Base-by-base conservation (phyloP, 2,113 vertebrate genomes). In the Dromaius novaehollandiae region DNA sequence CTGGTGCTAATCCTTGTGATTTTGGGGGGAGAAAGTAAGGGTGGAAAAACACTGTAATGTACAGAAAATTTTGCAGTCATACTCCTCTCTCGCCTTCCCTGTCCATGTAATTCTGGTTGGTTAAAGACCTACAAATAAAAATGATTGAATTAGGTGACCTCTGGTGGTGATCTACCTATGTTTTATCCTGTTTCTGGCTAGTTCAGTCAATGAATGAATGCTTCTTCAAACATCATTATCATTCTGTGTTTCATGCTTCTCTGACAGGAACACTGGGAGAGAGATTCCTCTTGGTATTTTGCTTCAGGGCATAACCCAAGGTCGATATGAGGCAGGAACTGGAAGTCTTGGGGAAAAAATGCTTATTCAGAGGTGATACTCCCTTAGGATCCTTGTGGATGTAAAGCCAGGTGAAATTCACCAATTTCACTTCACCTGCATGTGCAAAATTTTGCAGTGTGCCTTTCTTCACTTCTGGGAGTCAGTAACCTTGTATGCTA, bases 161-260 rank as follows among this genome's bases (percentile, higher is more conserved):
- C 20, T 79, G 28, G 4, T 61, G 28, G 2, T n/a, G 20, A 40
- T 60, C 28, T 70, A 13, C 26, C 9, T 79, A 18, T 0, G 11
- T 80, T 69, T 80, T 87, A n/a, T 75, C 58, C 16, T 63, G 1
- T 66, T 95, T 81, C 40, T 73, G 40, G 8, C 13, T 44, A 63
- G 25, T 46, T 20, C 9, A 13, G n/a, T 46, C 20, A 61, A 38
- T 46, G 18, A 48, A 36, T 44, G 11, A 61, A 34, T 53, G 11
- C 50, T 81, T 95, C 28, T 30, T 56, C 34, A 51, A 55, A 12
- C 11, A n/a, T 42, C 7, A 6, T 38, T 76, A 61, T 10, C 15
- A 63, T 2, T 50, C 6, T 36, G 5, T 42, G 12, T 21, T 76
- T 32, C 21, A 50, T 32, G n/a, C 34, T 70, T 44, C 46, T 70